Conservation (phyloP, 2,797 vertebrate species). For the Hephaestus fuliginosus region DNA sequence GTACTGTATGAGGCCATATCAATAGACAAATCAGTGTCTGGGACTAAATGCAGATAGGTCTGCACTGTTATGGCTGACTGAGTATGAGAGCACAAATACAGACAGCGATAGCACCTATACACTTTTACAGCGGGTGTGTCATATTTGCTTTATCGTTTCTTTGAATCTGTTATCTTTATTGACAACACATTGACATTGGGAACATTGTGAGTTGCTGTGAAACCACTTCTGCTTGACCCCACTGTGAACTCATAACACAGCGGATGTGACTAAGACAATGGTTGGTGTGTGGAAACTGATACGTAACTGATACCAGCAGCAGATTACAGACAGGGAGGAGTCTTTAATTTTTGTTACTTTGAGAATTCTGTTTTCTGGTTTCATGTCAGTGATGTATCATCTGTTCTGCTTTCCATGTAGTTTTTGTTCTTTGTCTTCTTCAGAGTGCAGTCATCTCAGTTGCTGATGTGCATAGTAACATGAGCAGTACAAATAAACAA, state of each 20-base stretch:
- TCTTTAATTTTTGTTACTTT: not conserved
- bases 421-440: not conserved
- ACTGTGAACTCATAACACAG: not conserved
- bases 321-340: not conserved
- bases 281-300: not conserved
- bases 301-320: not conserved
- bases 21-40: not conserved
- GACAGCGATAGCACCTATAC: not conserved
- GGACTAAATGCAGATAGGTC: not conserved
- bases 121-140: not conserved
- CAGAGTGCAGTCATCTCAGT: not conserved
- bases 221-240: not conserved
- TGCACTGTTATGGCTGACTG: not conserved
- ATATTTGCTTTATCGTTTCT: not conserved
- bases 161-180: conserved; percentile 21
- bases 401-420: not conserved
- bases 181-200: not conserved
- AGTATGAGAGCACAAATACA: not conserved
- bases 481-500: not conserved
- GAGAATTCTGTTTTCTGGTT: not conserved
- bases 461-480: too few species aligned
- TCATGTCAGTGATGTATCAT: not conserved
- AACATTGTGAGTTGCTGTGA: not conserved
- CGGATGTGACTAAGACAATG: conserved; percentile 24
- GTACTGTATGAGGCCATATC: not conserved